These are phyloP conservation scores for Apus apus DNA, from an alignment of 2,113 vertebrate species.

Conservation along the genomic window DNA sequence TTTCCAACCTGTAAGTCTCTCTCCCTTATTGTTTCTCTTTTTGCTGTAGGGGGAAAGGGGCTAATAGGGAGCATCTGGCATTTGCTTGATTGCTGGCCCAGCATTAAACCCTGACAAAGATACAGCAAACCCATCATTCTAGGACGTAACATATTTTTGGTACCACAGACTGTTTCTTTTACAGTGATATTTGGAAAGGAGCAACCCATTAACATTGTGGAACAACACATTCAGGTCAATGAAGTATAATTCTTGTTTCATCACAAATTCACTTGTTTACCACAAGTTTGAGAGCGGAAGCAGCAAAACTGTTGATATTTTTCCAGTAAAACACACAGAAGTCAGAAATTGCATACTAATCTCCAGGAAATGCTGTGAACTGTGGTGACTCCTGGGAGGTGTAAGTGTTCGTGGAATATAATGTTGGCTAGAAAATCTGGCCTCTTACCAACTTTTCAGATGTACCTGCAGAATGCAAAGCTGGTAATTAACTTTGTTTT, in stretches of 20 bases:
- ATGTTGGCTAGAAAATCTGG: background rate
- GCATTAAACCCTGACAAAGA: background rate
- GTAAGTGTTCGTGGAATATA: background rate
- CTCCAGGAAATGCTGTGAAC: background rate
- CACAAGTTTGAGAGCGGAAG: slow-evolving; percentile 5
- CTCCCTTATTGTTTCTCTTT: too few relatives aligned
- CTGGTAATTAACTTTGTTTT: background rate
- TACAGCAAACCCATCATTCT: background rate
- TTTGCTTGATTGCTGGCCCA: too few relatives aligned
- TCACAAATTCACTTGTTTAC: background rate
- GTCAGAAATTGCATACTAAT: background rate
- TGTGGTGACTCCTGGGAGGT: background rate
- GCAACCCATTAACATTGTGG: background rate
- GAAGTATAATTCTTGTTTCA: background rate
- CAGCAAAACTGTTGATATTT: background rate
- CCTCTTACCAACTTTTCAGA: background rate
- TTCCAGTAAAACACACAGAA: background rate
- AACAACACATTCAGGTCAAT: background rate
- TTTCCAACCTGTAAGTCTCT: too few relatives aligned
- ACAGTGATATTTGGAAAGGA: background rate
- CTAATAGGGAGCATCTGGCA: too few relatives aligned
- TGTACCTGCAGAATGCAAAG: background rate
- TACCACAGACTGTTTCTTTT: background rate
- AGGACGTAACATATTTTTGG: background rate
- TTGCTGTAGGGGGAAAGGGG: too few relatives aligned